These are phyloP conservation scores for Micoletzkya japonica DNA, from an alignment of 2,888 invertebrate species.

Conservation along the genomic window DNA sequence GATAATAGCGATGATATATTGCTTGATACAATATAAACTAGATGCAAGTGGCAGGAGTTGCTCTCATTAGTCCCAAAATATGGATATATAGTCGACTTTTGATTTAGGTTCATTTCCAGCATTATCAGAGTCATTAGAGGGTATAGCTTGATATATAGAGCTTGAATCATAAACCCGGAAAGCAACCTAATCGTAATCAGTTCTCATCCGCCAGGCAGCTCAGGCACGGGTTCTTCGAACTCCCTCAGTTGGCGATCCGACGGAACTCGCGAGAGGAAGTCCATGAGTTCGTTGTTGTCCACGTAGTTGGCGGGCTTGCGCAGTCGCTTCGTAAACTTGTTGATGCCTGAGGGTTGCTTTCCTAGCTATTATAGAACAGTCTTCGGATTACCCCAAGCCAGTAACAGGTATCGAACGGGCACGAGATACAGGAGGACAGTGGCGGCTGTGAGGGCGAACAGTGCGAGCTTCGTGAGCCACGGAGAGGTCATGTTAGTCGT, in stretches of 20 bases:
- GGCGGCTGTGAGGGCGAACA: slow-evolving; percentile 76
- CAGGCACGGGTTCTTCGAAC: not conserved
- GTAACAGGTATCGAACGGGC: slow-evolving; percentile 83
- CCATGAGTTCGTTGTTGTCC: slow-evolving; percentile 93
- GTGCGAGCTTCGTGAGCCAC: slow-evolving; percentile 89
- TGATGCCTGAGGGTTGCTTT: slow-evolving; percentile 69
- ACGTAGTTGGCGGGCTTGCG: slow-evolving; percentile 90
- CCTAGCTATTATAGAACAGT: not conserved
- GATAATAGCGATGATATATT: too few relatives aligned
- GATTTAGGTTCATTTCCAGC: too few relatives aligned
- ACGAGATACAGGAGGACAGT: slow-evolving; percentile 83
- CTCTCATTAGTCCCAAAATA: too few relatives aligned
- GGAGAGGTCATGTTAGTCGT: slow-evolving; percentile 95
- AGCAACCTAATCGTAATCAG: too few relatives aligned
- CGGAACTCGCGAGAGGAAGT: slow-evolving; percentile 89
- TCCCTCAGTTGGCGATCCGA: slow-evolving; percentile 81
- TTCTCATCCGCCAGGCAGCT: too few relatives aligned
- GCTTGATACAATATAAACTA: too few relatives aligned
- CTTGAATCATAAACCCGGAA: too few relatives aligned
- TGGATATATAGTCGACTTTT: too few relatives aligned
- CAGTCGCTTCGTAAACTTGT: slow-evolving; percentile 91
- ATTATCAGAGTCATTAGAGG: too few relatives aligned
- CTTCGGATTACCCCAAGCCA: slow-evolving; percentile 81
- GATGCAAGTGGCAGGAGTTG: too few relatives aligned
- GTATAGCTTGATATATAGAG: too few relatives aligned